Evolutionary conservation across 1,140 invertebrate species (phyloP).

Genomic region (Triops cancriformis): DNA sequence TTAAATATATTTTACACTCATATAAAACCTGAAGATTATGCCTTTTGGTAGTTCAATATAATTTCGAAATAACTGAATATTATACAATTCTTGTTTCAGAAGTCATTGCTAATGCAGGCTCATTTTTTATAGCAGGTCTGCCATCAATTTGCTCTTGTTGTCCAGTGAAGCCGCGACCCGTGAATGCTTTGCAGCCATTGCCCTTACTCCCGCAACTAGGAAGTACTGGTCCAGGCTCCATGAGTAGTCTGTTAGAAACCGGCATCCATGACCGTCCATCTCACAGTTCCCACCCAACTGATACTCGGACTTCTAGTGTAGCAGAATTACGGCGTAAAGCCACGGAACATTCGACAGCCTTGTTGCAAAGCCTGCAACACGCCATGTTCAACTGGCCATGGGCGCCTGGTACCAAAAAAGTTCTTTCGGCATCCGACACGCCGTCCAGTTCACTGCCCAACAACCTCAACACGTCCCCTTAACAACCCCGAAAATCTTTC

Average conservation of each 20-base stretch:
- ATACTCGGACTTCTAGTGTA: slow-evolving; percentile 48
- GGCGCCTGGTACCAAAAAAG: neutral
- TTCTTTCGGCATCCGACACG: slow-evolving; percentile 18
- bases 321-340: slow-evolving; percentile 79
- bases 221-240: slow-evolving; percentile 14
- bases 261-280: slow-evolving; percentile 33
- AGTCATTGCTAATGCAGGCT: neutral
- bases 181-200: slow-evolving; percentile 32
- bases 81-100: neutral
- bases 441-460: neutral
- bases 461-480: slow-evolving; percentile 16
- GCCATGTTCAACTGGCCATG: slow-evolving; percentile 20
- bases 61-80: neutral
- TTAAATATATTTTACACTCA: too few relatives aligned
- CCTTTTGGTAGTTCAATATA: too few relatives aligned
- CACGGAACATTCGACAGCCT: slow-evolving; percentile 78
- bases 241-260: slow-evolving; percentile 43
- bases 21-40: too few relatives aligned
- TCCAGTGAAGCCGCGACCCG: slow-evolving; percentile 49
- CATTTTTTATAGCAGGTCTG: slow-evolving; percentile 45
- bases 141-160: slow-evolving; percentile 67
- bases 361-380: slow-evolving; percentile 56
- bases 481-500: slow-evolving; percentile 23
- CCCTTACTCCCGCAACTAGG: slow-evolving; percentile 16
- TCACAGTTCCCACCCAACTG: slow-evolving; percentile 39